Conservation (phyloP, 1,140 invertebrate species). For the Atopsyche davidsoni region DNA sequence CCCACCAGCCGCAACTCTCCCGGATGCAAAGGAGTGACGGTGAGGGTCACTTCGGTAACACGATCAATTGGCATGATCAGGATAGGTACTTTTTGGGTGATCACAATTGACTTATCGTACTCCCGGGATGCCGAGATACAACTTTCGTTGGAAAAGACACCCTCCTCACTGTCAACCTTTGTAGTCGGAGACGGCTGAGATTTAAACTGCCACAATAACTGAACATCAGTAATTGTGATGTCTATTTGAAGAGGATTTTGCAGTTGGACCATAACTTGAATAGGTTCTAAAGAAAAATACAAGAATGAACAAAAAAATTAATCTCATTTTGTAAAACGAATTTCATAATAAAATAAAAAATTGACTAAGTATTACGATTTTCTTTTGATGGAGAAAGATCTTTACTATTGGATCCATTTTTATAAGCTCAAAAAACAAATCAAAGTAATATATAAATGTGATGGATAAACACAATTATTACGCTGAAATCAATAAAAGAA, state of each 20-base stretch:
- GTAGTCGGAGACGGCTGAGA: constrained; percentile 31
- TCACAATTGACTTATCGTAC: constrained; percentile 39
- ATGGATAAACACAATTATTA: constrained; percentile 11
- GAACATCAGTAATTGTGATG: constrained; percentile 64
- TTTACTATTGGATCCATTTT: too few relatives aligned
- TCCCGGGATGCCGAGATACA: constrained; percentile 36
- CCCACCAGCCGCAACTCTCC: constrained; percentile 39
- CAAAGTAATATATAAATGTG: too few relatives aligned
- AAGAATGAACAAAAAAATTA: constrained; percentile 5
- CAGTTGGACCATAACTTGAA: constrained; percentile 70
- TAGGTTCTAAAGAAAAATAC: constrained; percentile 61
- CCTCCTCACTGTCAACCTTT: constrained; percentile 36
- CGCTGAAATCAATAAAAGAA: constrained; percentile 5
- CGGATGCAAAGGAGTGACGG: constrained; percentile 39
- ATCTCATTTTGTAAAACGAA: too few relatives aligned
- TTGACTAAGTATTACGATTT: too few relatives aligned
- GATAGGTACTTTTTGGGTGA: constrained; percentile 39
- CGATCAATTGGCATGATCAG: constrained; percentile 39
- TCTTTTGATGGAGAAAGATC: too few relatives aligned
- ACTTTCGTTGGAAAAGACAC: constrained; percentile 38
- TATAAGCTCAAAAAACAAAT: constrained; percentile 8
- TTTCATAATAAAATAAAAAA: too few relatives aligned
- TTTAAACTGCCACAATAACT: constrained; percentile 73
- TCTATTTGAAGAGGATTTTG: constrained; percentile 76
- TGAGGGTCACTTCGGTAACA: constrained; percentile 37